Conservation (phyloP, 2,888 invertebrate species). For the Rhingia campestris region DNA sequence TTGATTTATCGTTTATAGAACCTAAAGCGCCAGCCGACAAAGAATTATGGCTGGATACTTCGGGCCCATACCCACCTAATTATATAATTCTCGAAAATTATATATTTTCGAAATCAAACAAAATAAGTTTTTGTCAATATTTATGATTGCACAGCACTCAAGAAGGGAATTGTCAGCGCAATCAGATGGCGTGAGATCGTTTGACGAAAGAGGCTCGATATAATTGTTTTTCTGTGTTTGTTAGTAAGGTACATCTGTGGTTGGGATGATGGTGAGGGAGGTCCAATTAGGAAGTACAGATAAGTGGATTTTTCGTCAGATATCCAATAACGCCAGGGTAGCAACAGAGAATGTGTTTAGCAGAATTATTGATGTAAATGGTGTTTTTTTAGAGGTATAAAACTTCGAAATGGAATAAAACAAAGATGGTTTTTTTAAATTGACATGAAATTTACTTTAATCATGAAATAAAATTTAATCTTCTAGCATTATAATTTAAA, state of each 20-base stretch:
- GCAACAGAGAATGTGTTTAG: too few species aligned
- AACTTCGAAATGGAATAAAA: too few species aligned
- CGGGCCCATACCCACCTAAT: constrained; percentile 26
- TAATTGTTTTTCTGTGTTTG: constrained; percentile 20
- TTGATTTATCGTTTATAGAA: background rate
- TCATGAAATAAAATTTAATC: too few species aligned
- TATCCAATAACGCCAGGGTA: too few species aligned
- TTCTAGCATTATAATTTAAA: too few species aligned
- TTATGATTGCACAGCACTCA: constrained; percentile 69
- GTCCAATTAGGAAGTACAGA: constrained; percentile 21
- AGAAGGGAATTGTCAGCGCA: constrained; percentile 10
- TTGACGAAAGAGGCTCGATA: background rate
- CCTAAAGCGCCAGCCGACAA: background rate
- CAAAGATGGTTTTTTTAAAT: too few species aligned
- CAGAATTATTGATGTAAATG: too few species aligned
- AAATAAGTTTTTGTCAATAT: constrained; percentile 65
- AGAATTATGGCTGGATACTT: too few species aligned
- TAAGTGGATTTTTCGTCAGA: background rate
- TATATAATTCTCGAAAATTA: constrained; percentile 60
- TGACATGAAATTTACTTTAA: too few species aligned
- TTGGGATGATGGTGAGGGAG: background rate
- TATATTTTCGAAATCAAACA: constrained; percentile 63
- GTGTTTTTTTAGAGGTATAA: too few species aligned
- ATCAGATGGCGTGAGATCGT: background rate
- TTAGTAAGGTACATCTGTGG: background rate